These are phyloP conservation scores for Nautilus pompilius DNA, from an alignment of 1,140 invertebrate species.

Conservation along the genomic window DNA sequence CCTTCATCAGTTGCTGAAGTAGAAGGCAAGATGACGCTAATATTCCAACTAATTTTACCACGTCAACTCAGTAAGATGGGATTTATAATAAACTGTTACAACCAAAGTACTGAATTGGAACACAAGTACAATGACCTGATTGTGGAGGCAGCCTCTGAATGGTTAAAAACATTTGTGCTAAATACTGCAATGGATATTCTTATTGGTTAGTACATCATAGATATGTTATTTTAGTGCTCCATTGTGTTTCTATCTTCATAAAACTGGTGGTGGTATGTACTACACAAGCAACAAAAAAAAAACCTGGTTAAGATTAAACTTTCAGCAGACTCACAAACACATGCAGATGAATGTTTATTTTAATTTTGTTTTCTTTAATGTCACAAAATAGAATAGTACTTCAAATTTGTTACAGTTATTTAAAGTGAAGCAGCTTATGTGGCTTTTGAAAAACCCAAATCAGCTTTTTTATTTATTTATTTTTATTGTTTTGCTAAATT, in stretches of 20 bases:
- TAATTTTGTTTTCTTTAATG: not conserved
- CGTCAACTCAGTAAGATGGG: conserved; percentile 4
- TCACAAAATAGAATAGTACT: not conserved
- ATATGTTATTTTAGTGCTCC: too few relatives aligned
- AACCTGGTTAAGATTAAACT: too few relatives aligned
- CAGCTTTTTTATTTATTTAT: not conserved
- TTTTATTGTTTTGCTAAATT: not conserved
- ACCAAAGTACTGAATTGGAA: not conserved
- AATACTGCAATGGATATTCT: too few relatives aligned
- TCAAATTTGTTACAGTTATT: too few relatives aligned
- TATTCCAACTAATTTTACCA: conserved; percentile 1
- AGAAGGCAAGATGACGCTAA: not conserved
- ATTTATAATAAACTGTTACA: not conserved
- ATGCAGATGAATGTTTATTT: not conserved
- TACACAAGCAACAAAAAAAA: too few relatives aligned
- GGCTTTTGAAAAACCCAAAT: too few relatives aligned
- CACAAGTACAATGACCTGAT: not conserved
- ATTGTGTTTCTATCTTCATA: too few relatives aligned
- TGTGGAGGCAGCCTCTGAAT: not conserved
- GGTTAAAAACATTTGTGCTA: too few relatives aligned
- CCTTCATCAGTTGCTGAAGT: not conserved
- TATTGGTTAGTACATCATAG: too few relatives aligned
- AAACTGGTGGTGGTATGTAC: too few relatives aligned
- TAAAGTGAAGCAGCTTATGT: not conserved
- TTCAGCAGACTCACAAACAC: too few relatives aligned